Evolutionary conservation across 2,113 vertebrate species (phyloP), one percentile per base, ranked within the genome.

Genomic region (Oreochromis aureus): DNA sequence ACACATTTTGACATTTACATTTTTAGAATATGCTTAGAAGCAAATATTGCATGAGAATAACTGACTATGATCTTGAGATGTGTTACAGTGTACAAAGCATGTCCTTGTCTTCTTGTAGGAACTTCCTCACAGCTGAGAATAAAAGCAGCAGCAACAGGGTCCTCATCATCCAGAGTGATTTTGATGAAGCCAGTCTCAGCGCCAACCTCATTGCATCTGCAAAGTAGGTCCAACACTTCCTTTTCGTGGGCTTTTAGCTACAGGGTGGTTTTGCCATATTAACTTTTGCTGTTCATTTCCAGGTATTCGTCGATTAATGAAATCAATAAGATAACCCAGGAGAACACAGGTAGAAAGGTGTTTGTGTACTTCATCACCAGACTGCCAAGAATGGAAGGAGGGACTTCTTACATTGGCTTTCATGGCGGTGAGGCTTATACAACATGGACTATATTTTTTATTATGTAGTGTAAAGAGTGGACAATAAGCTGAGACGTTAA

Each of bases 301-400:
- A 99, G 98, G 46, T 98, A 99, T 90, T 97, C 98, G 0, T 94
- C 97, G 18, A 96, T 98, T 6, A 99, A 99, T 87, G 98, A 99
- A 94, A 97, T 99, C 92, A 98, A 97, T 95, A 98, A 98, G 90
- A 83, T 93, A 10, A 94, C 91, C 41, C 92, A 89, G 54, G 94
- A 95, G 24, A 81, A 46, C 36, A 79, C 15, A 2, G 34, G 90
- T 22, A 89, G 6, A 84, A 93, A 93, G 3, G 83, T 98, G 76
- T 98, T 97, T 11, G 96, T 99, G 39, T 98, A 98, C 85, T 99
- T 99, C 4, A 97, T 99, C 86, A 97, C 97, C 24, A 98, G 99
- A 81, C 95, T 99, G 51, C 97, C 97, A 34, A 95, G 99, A 86
- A 94, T 98, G 94, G 97, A 97, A 92, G 98, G 98, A 19, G 97